A percentile compares a stretch with the other conserved stretches of the same genome.
Conservation (phyloP, 2,888 invertebrate species). For the Dicyrtoma fusca region DNA sequence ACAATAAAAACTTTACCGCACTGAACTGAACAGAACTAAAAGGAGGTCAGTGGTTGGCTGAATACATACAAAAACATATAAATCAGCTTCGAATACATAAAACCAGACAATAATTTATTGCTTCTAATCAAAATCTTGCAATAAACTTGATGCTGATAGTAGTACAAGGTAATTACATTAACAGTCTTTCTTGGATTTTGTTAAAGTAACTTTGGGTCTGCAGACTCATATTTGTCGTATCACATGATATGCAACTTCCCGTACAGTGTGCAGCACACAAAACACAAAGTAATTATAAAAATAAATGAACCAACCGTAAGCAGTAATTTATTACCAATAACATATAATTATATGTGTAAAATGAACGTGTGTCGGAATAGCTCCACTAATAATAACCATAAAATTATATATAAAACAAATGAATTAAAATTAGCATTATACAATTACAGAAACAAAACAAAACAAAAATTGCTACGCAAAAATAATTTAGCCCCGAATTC, state of each 20-base stretch:
- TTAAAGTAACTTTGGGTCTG: slow-evolving; percentile 43
- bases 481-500: too few relatives aligned
- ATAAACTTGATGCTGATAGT: background rate
- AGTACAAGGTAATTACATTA: too few relatives aligned
- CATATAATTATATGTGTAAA: slow-evolving; percentile 12
- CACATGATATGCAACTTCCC: slow-evolving; percentile 20
- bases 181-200: background rate
- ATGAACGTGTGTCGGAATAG: slow-evolving; percentile 34
- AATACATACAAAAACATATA: too few relatives aligned
- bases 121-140: slow-evolving; percentile 7
- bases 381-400: background rate
- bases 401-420: background rate
- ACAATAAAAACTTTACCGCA: too few relatives aligned
- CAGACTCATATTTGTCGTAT: slow-evolving; percentile 43
- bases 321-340: background rate
- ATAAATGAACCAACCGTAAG: slow-evolving; percentile 53
- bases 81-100: too few relatives aligned
- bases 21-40: too few relatives aligned
- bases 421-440: background rate
- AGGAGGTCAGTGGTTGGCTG: too few relatives aligned
- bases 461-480: slow-evolving; percentile 4
- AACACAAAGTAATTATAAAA: slow-evolving; percentile 10
- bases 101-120: too few relatives aligned
- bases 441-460: background rate
- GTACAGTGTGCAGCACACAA: background rate